Base-by-base conservation (phyloP, 2,797 vertebrate species). In the Enteromius fasciolatus region DNA sequence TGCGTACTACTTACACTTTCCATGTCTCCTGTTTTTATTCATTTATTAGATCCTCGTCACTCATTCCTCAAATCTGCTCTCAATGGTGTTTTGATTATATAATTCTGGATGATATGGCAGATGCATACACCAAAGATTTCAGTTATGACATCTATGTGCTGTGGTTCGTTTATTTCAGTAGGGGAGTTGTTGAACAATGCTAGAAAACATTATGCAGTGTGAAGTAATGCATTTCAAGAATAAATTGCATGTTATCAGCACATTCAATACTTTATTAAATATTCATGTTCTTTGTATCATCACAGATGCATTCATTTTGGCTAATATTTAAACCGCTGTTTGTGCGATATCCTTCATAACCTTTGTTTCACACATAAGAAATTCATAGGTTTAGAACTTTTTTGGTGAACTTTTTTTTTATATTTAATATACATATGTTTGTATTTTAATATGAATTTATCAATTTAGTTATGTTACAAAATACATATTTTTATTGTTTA, bases 11-110 rank as follows among this genome's bases (percentile, higher is more conserved):
- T 73, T 73, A 36, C 0, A 52, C 28, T 73, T 54, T 74, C 1
- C 79, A 64, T 86, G 85, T 84, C 89, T 86, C 84, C 76, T 89
- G 85, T 88, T 80, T 76, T 67, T 69, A 11, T 61, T 25, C 17
- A 52, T 70, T 36, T 66, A 69, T 46, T 41, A 52, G 25, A 68
- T 82, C 44, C 46, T 74, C 18, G 1, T 57, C 52, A 67, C 7
- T 70, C 8, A 17, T 9, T 48, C 41, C 46, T 70, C 28, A 70
- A 72, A 18, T n/a, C 15, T 50, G 23, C 17, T 20, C 44, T 50
- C 46, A 8, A 18, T 52, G 10, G 3, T 48, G 9, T 73, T 52
- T 33, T 41, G 36, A 18, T 64, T 18, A 18, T 39, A 9, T 36
- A 36, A 10, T 36, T 66, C 3, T 18, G 63, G 31, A 18, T 8